These are phyloP conservation scores for Varecia variegata DNA, from an alignment of 2,797 vertebrate species.

Conservation along the genomic window DNA sequence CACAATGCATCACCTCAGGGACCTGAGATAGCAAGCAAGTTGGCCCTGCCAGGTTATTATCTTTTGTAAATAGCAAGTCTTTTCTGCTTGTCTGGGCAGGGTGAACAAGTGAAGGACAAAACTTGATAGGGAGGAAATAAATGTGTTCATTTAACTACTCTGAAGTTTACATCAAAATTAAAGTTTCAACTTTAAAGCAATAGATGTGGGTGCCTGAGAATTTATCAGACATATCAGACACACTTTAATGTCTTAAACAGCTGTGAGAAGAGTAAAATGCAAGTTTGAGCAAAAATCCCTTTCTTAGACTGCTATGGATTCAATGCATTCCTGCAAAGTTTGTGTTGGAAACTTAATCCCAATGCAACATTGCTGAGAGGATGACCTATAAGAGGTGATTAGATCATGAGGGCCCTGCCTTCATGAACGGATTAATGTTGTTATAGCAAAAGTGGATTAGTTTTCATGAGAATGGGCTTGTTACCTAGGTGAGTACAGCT, in stretches of 20 bases:
- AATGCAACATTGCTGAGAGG: not conserved
- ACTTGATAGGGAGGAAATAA: slow-evolving; percentile 51
- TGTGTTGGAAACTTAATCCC: not conserved
- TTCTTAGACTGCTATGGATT: not conserved
- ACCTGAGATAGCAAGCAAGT: slow-evolving; percentile 20
- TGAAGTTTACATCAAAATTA: slow-evolving; percentile 65
- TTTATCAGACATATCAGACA: slow-evolving; percentile 8
- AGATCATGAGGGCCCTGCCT: not conserved
- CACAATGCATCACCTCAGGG: slow-evolving; percentile 58
- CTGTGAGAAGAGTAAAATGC: not conserved
- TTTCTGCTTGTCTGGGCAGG: slow-evolving; percentile 47
- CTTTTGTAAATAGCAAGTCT: slow-evolving; percentile 55
- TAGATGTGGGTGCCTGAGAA: not conserved
- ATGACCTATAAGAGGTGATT: not conserved
- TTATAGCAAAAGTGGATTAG: not conserved
- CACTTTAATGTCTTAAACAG: not conserved
- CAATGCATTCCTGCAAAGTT: not conserved
- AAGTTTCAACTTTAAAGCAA: slow-evolving; percentile 28
- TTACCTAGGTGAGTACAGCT: not conserved
- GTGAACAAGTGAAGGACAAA: slow-evolving; percentile 55
- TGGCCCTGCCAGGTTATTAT: slow-evolving; percentile 57
- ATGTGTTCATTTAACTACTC: slow-evolving; percentile 53
- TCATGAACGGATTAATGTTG: not conserved
- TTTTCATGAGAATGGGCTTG: not conserved
- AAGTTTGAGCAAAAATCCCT: not conserved